Conservation (phyloP, 2,888 invertebrate species). For the Caradrina clavipalpis region DNA sequence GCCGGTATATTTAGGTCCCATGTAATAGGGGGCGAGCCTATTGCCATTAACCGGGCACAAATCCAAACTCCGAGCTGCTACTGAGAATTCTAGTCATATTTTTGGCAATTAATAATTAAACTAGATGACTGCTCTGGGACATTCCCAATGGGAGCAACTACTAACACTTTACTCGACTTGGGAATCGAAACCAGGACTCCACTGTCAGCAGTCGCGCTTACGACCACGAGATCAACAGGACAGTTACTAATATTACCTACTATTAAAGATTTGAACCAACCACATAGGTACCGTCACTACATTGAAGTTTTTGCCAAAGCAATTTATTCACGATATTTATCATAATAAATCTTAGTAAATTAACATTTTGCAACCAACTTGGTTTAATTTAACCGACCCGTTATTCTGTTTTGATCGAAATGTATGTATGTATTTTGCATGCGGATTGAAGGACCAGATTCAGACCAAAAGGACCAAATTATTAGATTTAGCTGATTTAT, state of each 20-base stretch:
- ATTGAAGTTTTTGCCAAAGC: constrained; percentile 48
- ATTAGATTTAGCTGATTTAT: constrained; percentile 19
- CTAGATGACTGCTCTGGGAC: background rate
- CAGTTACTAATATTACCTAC: background rate
- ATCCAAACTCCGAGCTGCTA: no score
- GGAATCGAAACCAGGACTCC: no score
- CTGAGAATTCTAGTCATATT: no score
- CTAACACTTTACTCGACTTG: background rate
- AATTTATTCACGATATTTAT: constrained; percentile 61
- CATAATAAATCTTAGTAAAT: constrained; percentile 64
- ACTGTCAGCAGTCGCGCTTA: no score
- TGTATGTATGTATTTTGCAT: constrained; percentile 38
- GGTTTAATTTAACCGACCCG: constrained; percentile 49
- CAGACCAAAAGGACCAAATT: constrained; percentile 15
- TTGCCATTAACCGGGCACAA: no score
- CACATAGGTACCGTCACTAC: constrained; percentile 10
- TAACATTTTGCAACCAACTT: constrained; percentile 60
- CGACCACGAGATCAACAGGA: background rate
- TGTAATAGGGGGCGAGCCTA: no score
- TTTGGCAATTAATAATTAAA: no score
- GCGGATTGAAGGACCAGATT: constrained; percentile 17
- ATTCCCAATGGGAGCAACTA: background rate
- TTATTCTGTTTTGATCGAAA: constrained; percentile 56
- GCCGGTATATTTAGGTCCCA: no score
- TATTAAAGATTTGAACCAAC: constrained; percentile 10